Conservation (phyloP, 2,113 vertebrate species). For the Macaca fascicularis region DNA sequence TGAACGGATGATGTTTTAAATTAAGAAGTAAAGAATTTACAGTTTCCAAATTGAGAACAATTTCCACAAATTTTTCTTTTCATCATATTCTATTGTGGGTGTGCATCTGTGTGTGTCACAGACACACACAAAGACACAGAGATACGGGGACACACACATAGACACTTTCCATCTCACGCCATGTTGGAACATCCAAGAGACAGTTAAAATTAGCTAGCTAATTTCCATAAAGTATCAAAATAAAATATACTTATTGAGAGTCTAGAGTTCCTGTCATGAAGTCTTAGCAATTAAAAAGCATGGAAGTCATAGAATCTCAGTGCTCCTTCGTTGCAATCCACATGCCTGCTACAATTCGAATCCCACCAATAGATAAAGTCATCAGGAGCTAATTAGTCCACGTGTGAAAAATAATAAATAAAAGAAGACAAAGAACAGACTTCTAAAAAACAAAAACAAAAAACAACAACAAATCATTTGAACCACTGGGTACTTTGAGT, state of each 20-base stretch:
- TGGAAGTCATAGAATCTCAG: not conserved
- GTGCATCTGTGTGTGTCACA: not conserved
- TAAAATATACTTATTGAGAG: not conserved
- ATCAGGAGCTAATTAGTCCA: constrained; percentile 30
- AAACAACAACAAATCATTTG: constrained; percentile 23
- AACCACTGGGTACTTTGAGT: constrained; percentile 8
- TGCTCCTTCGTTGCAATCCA: not conserved
- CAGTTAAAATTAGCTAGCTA: not conserved
- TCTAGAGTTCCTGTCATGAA: not conserved
- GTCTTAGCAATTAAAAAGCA: not conserved
- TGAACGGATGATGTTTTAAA: constrained; percentile 18
- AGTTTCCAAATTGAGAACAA: not conserved
- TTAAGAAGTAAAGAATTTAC: not conserved
- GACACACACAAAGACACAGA: not conserved
- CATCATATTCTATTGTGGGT: not conserved
- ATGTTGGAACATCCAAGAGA: not conserved
- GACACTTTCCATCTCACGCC: not conserved
- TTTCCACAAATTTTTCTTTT: constrained; percentile 9
- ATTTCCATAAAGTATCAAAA: not conserved
- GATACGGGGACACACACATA: not conserved
- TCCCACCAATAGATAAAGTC: constrained; percentile 22
- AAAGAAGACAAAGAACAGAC: not conserved
- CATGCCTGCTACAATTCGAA: not conserved
- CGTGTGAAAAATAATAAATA: not conserved
- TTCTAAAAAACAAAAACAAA: not conserved